Percentiles rank a stretch among this genome's conserved stretches.
Evolutionary conservation across 2,888 invertebrate species (phyloP).

Genomic region (Metopia argyrocephala): DNA sequence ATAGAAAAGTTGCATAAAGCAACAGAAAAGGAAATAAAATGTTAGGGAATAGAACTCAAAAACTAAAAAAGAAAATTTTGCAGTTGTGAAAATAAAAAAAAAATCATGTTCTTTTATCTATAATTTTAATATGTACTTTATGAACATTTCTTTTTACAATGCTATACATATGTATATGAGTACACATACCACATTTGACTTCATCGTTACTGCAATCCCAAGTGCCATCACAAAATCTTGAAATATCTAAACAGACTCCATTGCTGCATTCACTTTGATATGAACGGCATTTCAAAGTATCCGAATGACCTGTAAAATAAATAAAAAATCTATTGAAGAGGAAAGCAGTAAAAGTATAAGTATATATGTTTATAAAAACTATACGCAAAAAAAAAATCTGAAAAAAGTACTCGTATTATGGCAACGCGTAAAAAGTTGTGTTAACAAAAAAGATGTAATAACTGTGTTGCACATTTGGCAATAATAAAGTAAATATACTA

Average conservation of each 20-base stretch:
- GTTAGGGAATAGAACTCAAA: constrained; percentile 12
- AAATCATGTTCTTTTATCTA: not conserved
- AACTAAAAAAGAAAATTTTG: not conserved
- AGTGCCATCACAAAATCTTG: constrained; percentile 77
- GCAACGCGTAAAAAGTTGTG: no score
- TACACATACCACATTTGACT: constrained; percentile 75
- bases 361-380: no score
- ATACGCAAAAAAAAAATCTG: no score
- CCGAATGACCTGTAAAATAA: constrained; percentile 79
- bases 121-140: not conserved
- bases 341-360: not conserved
- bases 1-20: not conserved
- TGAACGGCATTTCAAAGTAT: constrained; percentile 82
- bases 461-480: no score
- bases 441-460: no score
- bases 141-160: not conserved
- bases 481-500: no score
- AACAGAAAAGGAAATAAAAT: constrained; percentile 2
- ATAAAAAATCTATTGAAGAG: not conserved
- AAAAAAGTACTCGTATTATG: no score
- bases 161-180: not conserved
- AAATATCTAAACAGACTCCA: constrained; percentile 76
- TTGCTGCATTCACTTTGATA: constrained; percentile 84
- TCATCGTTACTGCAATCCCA: constrained; percentile 79
- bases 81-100: not conserved